A percentile compares a stretch with the other conserved stretches of the same genome.
Conservation (phyloP, 2,888 invertebrate genomes). For the Steinernema carpocapsae region DNA sequence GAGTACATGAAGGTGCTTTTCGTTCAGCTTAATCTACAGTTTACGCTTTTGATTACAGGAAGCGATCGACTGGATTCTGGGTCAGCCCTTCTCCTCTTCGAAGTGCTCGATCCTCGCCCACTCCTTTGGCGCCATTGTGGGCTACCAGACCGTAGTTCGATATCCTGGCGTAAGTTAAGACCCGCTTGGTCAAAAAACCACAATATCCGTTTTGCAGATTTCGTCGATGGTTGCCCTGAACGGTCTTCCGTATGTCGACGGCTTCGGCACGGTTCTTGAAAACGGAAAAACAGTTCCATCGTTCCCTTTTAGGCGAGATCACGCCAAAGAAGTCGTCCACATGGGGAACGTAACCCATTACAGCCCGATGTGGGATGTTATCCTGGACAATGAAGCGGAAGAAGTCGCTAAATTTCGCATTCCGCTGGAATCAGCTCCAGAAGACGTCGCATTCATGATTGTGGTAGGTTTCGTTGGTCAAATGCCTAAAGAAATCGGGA, state of each 20-base stretch:
- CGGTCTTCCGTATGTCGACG: constrained; percentile 14
- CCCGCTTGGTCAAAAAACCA: too few relatives aligned
- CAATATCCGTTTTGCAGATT: background rate
- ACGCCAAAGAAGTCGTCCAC: background rate
- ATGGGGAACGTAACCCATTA: constrained; percentile 12
- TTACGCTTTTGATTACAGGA: background rate
- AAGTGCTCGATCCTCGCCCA: constrained; percentile 17
- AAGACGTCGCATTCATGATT: constrained; percentile 26
- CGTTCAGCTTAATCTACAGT: background rate
- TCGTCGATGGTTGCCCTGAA: constrained; percentile 8
- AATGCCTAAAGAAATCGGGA: background rate
- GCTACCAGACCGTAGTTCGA: constrained; percentile 10
- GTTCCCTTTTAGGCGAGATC: background rate
- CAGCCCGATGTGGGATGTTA: background rate
- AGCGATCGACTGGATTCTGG: constrained; percentile 13
- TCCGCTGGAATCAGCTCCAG: background rate
- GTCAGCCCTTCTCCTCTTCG: constrained; percentile 8
- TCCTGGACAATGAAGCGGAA: constrained; percentile 19
- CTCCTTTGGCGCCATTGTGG: constrained; percentile 8
- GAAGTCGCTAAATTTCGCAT: constrained; percentile 16
- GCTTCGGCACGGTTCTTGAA: constrained; percentile 1
- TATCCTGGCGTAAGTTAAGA: constrained; percentile 4
- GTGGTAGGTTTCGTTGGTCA: background rate
- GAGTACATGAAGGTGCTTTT: constrained; percentile 21
- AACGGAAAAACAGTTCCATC: background rate